Base-by-base conservation (phyloP, 2,113 vertebrate species). In the Epinephelus lanceolatus region DNA sequence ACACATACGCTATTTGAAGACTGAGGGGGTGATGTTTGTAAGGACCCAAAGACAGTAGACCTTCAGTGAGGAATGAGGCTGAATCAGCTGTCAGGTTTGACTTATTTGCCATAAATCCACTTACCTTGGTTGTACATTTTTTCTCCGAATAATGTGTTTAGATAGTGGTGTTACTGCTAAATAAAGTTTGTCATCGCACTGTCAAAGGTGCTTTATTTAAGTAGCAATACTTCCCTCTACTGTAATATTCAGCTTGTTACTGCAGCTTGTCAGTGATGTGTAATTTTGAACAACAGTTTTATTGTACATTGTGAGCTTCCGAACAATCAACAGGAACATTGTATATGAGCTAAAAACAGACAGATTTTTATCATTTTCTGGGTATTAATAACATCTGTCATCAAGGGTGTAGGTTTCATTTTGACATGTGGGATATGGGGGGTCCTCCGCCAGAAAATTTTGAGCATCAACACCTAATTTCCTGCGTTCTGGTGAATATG, bases 1-100 rank as follows among this genome's bases (percentile, higher is more conserved):
- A 74, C 73, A 59, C 57, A 73, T 59, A 66, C 68, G 83, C 86
- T 85, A 68, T 87, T 74, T 73, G 80, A 87, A 88, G 84, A 80
- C 68, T 69, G 74, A 83, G 82, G 71, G 80, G 81, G 86, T 25
- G 88, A 80, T 55, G 69, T 84, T 76, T 85, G 84, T 91, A 72
- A 79, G 85, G 75, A 83, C 62, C 75, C 80, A 83, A 84, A 81
- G 69, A 85, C 78, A 76, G 80, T 33, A 70, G 61, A 85, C 68
- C 55, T 78, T 77, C 72, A 71, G 42, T 23, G 63, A 81, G 52
- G 71, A 81, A 68, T 57, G 59, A 88, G 23, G 37, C 67, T 71
- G 67, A 85, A 62, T 78, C 65, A 66, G 27, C 55, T 71, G 72
- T 71, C 81, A 84, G 82, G 45, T 84, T 78, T 61, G 37, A 81